These are phyloP conservation scores for Drosophila littoralis DNA, from an alignment of 1,140 invertebrate species.

Conservation along the genomic window DNA sequence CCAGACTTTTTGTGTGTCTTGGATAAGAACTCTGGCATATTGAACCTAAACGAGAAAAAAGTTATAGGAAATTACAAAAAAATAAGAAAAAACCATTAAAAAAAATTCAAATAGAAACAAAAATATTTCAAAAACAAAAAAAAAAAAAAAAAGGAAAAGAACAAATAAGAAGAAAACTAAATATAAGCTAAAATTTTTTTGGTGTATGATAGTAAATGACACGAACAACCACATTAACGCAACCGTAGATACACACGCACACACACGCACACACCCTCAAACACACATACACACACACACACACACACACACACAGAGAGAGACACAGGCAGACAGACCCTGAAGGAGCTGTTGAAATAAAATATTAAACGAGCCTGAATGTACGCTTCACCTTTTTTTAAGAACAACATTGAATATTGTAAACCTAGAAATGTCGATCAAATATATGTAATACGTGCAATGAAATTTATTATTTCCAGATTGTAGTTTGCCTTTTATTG, in stretches of 20 bases:
- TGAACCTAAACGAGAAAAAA: slow-evolving; percentile 44
- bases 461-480: neutral
- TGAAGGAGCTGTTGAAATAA: slow-evolving; percentile 34
- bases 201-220: slow-evolving; percentile 56
- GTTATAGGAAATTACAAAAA: slow-evolving; percentile 53
- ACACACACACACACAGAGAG: slow-evolving; percentile 25
- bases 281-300: slow-evolving; percentile 37
- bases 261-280: slow-evolving; percentile 15
- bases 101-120: slow-evolving; percentile 7
- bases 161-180: neutral
- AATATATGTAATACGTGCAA: neutral
- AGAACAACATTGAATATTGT: slow-evolving; percentile 1
- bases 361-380: neutral
- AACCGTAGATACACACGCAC: slow-evolving; percentile 9
- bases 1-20: slow-evolving; percentile 30
- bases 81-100: slow-evolving; percentile 3
- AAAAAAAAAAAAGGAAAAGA: neutral
- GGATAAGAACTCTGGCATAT: slow-evolving; percentile 34
- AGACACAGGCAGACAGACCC: slow-evolving; percentile 3
- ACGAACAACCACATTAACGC: slow-evolving; percentile 16
- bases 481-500: slow-evolving; percentile 14
- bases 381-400: slow-evolving; percentile 11
- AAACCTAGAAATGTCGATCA: neutral
- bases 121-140: slow-evolving; percentile 36
- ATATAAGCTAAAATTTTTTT: slow-evolving; percentile 50